phyloP scores from a whole-genome alignment of 1,140 invertebrate species.

The Contarinia nasturtii region DNA sequence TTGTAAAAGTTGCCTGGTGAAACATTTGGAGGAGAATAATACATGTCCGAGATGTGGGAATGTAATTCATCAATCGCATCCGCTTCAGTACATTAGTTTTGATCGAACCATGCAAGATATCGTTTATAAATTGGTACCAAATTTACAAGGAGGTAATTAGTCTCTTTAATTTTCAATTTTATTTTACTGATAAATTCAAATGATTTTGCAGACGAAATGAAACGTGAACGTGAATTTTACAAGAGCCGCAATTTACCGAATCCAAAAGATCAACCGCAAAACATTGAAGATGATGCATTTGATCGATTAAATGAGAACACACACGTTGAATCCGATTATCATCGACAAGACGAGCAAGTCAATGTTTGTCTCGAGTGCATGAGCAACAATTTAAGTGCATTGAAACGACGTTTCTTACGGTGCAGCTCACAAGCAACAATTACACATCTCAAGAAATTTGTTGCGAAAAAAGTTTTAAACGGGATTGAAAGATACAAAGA shows the following conservation, averaged over 20 bases:
- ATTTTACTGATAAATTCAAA: background rate
- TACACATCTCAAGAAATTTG: slow-evolving; percentile 92
- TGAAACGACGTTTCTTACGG: slow-evolving; percentile 77
- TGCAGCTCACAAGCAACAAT: slow-evolving; percentile 93
- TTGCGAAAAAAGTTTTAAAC: slow-evolving; percentile 87
- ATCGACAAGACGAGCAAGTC: slow-evolving; percentile 88
- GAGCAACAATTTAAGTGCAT: slow-evolving; percentile 60
- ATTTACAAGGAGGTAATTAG: slow-evolving; percentile 69
- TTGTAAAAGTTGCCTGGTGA: slow-evolving; percentile 94
- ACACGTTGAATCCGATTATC: slow-evolving; percentile 75
- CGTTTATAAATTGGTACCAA: slow-evolving; percentile 89
- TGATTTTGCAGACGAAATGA: slow-evolving; percentile 59
- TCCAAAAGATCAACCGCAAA: slow-evolving; percentile 68
- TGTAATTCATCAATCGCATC: slow-evolving; percentile 94
- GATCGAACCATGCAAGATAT: slow-evolving; percentile 98
- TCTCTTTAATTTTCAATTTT: too few species aligned
- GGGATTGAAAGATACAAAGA: slow-evolving; percentile 85
- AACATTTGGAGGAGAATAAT: slow-evolving; percentile 92
- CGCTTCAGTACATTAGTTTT: slow-evolving; percentile 90
- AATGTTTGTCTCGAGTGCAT: slow-evolving; percentile 80
- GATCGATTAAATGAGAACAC: slow-evolving; percentile 28
- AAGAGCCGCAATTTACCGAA: slow-evolving; percentile 61
- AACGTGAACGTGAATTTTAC: slow-evolving; percentile 75
- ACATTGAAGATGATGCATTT: slow-evolving; percentile 23
- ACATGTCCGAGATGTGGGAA: slow-evolving; percentile 92